These are phyloP conservation scores for Microcebus murinus DNA, from an alignment of 2,113 vertebrate species.

Conservation along the genomic window DNA sequence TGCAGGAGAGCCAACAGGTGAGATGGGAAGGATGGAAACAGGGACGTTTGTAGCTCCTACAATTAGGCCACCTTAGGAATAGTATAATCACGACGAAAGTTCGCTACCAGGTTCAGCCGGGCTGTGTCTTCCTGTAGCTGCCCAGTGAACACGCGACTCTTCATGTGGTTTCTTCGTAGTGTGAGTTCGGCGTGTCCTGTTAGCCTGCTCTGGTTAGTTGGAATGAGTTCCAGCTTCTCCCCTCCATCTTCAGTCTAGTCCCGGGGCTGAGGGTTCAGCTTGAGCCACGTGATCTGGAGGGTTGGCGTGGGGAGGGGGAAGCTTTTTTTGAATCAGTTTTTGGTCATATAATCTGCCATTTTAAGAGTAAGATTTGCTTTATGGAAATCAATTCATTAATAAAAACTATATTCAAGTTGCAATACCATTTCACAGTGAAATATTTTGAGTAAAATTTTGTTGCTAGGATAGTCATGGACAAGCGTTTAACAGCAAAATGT, in stretches of 20 bases:
- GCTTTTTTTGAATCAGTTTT: conserved; percentile 55
- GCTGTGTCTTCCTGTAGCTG: conserved; percentile 41
- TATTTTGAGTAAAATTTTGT: conserved; percentile 82
- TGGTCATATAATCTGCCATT: conserved; percentile 76
- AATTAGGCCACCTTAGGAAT: conserved; percentile 62
- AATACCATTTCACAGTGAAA: conserved; percentile 80
- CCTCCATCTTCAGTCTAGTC: neutral
- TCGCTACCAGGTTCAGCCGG: conserved; percentile 36
- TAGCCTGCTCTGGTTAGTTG: conserved; percentile 35
- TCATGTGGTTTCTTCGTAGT: neutral
- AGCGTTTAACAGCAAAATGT: conserved; percentile 85
- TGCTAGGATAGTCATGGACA: conserved; percentile 80
- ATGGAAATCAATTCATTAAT: conserved; percentile 74
- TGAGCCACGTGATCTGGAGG: conserved; percentile 28
- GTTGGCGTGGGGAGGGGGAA: conserved; percentile 55
- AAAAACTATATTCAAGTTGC: conserved; percentile 68
- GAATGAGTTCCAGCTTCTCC: conserved; percentile 21
- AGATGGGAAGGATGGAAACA: neutral
- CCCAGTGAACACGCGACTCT: conserved; percentile 56
- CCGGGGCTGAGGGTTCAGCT: neutral
- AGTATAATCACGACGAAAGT: conserved; percentile 24
- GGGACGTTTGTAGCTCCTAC: neutral
- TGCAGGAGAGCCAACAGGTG: neutral
- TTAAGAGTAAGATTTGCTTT: conserved; percentile 81
- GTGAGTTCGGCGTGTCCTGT: conserved; percentile 40